Conservation (phyloP, 2,888 invertebrate genomes). For the Sphecodes monilicornis region DNA sequence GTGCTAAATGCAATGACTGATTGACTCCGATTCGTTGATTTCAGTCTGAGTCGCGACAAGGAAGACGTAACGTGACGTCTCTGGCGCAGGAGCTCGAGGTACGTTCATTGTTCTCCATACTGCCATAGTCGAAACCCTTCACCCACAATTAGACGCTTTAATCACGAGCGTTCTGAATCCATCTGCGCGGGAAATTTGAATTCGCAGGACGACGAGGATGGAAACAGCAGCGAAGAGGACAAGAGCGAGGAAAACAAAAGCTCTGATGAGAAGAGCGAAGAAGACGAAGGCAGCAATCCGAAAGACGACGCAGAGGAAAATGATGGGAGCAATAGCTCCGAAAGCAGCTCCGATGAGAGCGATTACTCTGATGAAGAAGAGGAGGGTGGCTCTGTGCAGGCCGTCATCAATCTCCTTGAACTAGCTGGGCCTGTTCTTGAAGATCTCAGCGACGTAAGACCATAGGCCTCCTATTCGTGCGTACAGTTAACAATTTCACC, state of each 20-base stretch:
- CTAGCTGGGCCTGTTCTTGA: constrained; percentile 80
- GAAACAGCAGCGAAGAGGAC: background rate
- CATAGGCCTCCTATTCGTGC: background rate
- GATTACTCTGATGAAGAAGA: constrained; percentile 55
- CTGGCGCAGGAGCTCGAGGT: constrained; percentile 62
- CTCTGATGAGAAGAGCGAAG: constrained; percentile 37
- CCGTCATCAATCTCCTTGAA: constrained; percentile 77
- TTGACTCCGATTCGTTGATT: constrained; percentile 50
- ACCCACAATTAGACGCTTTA: background rate
- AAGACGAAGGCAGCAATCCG: constrained; percentile 18
- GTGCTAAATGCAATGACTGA: background rate
- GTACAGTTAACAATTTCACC: background rate
- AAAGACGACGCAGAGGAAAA: constrained; percentile 27
- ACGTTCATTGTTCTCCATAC: constrained; percentile 17
- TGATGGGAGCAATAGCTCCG: constrained; percentile 8
- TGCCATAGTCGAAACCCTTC: background rate
- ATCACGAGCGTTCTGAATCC: background rate
- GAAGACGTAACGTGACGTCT: constrained; percentile 66
- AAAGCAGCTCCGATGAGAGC: constrained; percentile 18
- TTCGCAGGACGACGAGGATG: constrained; percentile 28
- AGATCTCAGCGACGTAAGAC: constrained; percentile 82
- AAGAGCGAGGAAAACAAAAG: constrained; percentile 25
- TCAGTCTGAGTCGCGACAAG: constrained; percentile 54
- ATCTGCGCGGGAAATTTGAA: background rate
- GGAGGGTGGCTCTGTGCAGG: constrained; percentile 77